These are phyloP conservation scores for Crax fasciolata DNA, from an alignment of 2,797 vertebrate genomes.

Conservation along the genomic window DNA sequence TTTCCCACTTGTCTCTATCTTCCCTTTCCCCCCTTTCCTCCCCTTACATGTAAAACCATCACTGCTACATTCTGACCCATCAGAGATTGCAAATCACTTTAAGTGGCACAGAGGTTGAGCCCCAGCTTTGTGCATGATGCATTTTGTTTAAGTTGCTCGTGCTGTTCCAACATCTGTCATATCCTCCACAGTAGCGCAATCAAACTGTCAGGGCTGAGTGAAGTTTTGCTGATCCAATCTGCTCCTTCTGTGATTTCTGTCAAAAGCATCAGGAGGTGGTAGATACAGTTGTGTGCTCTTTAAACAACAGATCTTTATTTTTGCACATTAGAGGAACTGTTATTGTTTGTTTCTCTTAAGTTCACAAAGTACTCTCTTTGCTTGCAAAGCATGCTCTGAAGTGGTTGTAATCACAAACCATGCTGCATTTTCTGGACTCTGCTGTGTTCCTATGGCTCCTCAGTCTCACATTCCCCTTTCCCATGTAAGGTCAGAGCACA, in stretches of 20 bases:
- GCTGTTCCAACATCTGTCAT: constrained; percentile 69
- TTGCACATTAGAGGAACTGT: constrained; percentile 33
- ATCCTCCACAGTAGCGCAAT: constrained; percentile 62
- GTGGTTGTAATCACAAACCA: background rate
- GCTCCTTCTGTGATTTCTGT: constrained; percentile 64
- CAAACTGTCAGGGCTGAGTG: constrained; percentile 72
- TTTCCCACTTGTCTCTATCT: background rate
- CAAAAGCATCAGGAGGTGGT: constrained; percentile 58
- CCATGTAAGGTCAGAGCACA: background rate
- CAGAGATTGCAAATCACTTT: constrained; percentile 34
- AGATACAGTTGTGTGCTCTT: constrained; percentile 65
- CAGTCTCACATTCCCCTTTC: background rate
- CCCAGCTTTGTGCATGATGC: constrained; percentile 19
- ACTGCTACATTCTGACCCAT: constrained; percentile 23
- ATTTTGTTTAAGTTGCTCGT: constrained; percentile 54
- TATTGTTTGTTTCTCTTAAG: constrained; percentile 43
- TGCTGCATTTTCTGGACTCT: background rate
- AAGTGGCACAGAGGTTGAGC: background rate
- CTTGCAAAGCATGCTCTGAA: background rate
- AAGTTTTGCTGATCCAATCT: constrained; percentile 72
- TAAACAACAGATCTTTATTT: constrained; percentile 70
- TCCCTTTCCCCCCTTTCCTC: background rate
- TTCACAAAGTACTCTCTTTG: background rate
- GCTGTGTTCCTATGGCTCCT: background rate
- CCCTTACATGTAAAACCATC: background rate